Base-by-base conservation (phyloP, 2,888 invertebrate genomes). In the Drosophila ochracea region DNA sequence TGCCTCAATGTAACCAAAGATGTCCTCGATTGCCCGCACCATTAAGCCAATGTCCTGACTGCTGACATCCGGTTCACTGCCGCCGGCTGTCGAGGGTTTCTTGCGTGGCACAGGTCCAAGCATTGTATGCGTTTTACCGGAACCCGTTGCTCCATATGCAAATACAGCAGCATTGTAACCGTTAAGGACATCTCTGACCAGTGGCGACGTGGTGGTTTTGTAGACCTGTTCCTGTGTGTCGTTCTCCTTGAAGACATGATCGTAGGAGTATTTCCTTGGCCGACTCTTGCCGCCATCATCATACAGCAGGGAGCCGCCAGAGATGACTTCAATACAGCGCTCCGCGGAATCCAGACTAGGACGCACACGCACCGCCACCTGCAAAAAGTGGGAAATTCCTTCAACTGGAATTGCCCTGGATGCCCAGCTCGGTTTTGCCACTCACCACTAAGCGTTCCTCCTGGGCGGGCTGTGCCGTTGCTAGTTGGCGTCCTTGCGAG, bases 141-240 rank as follows among this genome's bases (percentile, higher is more conserved):
- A 93, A 1, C 93, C 93, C 0, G 93, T 93, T 0, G 93, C 93
- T n/a, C 93, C 93, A 68, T 93, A 99, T 1, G 99, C 99, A 93
- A 99, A 99, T 33, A 99, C 98, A 0, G 99, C 98, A 0, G 97
- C 99, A 89, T 98, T 98, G 92, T 97, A 98, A 0, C 99, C 99
- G 70, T 94, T 95, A 35, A 99, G 94, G 0, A 99, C 97, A 89
- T 97, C 97, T 52, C 96, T 96, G 3, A 99, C 97, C 25, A 99
- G 94, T 25, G 96, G 95, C 61, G 96, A 96, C 31, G 98, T 97
- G 1, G 98, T 98, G 7, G 96, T 95, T 72, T 96, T 96, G 93
- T 99, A 99, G 0, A 99, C 98, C 60, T 97, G 95, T 91, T 96
- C 96, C 91, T 93, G 98, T 0, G 96, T 95, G 30, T 97, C 96